Evolutionary conservation across 1,140 invertebrate genomes (phyloP).

Genomic region (Leptopilina boulardi): DNA sequence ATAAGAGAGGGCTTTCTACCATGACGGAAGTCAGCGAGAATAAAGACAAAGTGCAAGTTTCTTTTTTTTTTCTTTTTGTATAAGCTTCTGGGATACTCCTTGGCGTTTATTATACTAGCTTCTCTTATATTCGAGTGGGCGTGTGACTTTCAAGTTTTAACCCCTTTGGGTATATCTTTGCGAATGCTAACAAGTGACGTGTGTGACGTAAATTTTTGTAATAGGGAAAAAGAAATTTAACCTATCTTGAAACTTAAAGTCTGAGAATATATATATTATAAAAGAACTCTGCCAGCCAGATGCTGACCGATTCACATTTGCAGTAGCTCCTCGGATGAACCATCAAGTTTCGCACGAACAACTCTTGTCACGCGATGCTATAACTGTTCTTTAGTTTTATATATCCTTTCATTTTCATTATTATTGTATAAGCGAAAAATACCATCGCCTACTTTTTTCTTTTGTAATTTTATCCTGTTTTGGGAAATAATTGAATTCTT

Average conservation of each 20-base stretch:
- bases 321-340: conserved; percentile 6
- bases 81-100: conserved; percentile 12
- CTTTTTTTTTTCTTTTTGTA: not conserved
- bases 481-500: too few relatives aligned
- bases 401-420: conserved; percentile 22
- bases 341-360: conserved; percentile 40
- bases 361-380: conserved; percentile 49
- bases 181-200: conserved; percentile 3
- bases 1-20: conserved; percentile 5
- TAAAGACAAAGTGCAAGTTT: conserved; percentile 14
- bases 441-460: not conserved
- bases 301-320: conserved; percentile 30
- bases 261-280: not conserved
- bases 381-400: conserved; percentile 32
- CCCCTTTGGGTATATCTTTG: not conserved
- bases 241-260: conserved; percentile 2
- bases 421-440: conserved; percentile 1
- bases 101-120: conserved; percentile 9
- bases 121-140: conserved; percentile 11
- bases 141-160: conserved; percentile 22
- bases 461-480: too few relatives aligned
- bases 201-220: not conserved
- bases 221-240: conserved; percentile 36
- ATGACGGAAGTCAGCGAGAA: conserved; percentile 11
- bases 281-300: conserved; percentile 42